Conservation (phyloP, 2,113 vertebrate species). For the Otus sunia region DNA sequence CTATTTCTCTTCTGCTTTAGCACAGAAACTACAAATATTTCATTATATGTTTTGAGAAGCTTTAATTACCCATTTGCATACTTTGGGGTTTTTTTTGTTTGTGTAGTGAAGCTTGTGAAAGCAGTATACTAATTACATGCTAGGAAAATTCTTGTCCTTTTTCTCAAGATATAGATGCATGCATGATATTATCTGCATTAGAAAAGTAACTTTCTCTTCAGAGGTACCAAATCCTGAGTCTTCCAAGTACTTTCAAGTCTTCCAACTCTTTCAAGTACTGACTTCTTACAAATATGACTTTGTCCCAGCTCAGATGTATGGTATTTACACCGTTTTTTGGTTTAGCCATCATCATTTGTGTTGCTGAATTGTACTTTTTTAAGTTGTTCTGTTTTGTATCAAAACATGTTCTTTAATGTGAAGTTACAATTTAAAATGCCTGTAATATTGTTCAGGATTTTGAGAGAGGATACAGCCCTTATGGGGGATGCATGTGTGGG, state of each 20-base stretch:
- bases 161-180: neutral
- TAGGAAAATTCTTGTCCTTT: neutral
- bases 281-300: neutral
- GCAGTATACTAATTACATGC: neutral
- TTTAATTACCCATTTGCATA: neutral
- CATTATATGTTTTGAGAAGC: neutral
- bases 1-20: neutral
- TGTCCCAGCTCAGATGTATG: neutral
- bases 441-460: neutral
- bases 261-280: no score
- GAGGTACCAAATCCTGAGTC: neutral
- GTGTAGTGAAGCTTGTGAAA: neutral
- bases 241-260: no score
- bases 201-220: neutral
- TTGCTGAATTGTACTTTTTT: neutral
- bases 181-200: neutral
- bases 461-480: neutral
- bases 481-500: fast-evolving
- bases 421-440: neutral
- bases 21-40: neutral
- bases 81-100: neutral
- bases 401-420: neutral
- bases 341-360: neutral
- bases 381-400: neutral
- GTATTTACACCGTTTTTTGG: neutral